Conservation (phyloP, 2,113 vertebrate genomes). For the Channa maculata region DNA sequence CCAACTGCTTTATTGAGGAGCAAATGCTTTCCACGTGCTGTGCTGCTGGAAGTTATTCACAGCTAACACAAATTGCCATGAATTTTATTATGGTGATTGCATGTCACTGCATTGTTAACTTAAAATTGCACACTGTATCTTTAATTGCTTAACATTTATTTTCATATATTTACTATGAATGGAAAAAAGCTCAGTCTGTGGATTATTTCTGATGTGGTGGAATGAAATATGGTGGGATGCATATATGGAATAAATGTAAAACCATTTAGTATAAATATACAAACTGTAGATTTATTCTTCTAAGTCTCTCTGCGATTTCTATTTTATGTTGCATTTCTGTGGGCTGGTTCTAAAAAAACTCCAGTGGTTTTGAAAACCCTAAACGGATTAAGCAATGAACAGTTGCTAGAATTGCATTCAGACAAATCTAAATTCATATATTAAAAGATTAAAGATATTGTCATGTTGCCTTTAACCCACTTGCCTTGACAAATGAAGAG, state of each 20-base stretch:
- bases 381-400: slow-evolving; percentile 32
- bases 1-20: slow-evolving; percentile 29
- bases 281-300: background rate
- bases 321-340: no score
- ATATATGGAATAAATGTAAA: background rate
- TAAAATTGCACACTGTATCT: no score
- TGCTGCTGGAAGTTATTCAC: slow-evolving; percentile 58
- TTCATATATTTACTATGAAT: background rate
- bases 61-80: slow-evolving; percentile 13
- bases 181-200: background rate
- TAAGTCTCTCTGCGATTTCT: background rate
- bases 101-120: background rate
- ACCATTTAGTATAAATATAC: background rate
- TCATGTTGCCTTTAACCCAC: no score
- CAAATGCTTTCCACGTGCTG: slow-evolving; percentile 52
- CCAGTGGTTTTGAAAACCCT: slow-evolving; percentile 47
- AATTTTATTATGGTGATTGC: slow-evolving; percentile 31
- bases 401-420: slow-evolving; percentile 36
- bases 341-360: slow-evolving; percentile 31
- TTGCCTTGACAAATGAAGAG: no score
- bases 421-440: slow-evolving; percentile 21
- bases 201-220: background rate
- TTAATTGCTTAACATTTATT: background rate
- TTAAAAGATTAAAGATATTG: background rate
- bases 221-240: background rate